Evolutionary conservation across 2,797 vertebrate species (phyloP), one percentile per base, ranked within the genome.

Genomic region (Girardinus metallicus): DNA sequence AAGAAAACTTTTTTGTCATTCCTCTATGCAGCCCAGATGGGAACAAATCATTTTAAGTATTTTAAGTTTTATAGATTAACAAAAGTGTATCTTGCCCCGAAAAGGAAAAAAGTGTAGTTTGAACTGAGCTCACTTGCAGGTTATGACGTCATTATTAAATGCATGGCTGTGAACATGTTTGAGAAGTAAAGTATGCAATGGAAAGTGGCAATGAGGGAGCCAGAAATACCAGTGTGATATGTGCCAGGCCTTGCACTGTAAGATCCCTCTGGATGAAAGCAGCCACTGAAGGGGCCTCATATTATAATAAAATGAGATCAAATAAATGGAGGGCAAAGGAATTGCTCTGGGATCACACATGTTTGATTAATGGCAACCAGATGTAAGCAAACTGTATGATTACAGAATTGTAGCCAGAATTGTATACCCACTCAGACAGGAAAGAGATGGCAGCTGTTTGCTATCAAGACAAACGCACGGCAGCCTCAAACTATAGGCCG

Each of bases 401-500:
- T 94, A 93, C 89, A 79, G 81, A 88, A 81, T 90, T 85, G 88
- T 90, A 86, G 89, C 90, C 79, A 81, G 87, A 88, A 93, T 80
- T 88, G 90, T 90, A 85, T 91, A 92, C 91, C 92, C 93, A 92
- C 92, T 90, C 91, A 94, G 86, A 93, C 90, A 94, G 92, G 94
- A 95, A 94, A 91, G 90, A 85, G 70, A 77, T 85, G 91, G 86
- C 94, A 96, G 94, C 93, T 95, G 94, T 84, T 90, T 90, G 89
- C 91, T 91, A 94, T 95, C 94, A 95, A 82, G 47, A 74, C 4
- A 76, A 82, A 89, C 82, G 79, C 85, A 64, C 76, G 85, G 77
- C 87, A 74, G 89, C 82, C 83, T 81, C 79, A 84, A 87, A 92
- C 89, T 89, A 84, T 82, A 91, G 87, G 83, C 88, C 78, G 75